phyloP scores from a whole-genome alignment of 2,113 vertebrate genomes.

The Notarius quadriscutis region DNA sequence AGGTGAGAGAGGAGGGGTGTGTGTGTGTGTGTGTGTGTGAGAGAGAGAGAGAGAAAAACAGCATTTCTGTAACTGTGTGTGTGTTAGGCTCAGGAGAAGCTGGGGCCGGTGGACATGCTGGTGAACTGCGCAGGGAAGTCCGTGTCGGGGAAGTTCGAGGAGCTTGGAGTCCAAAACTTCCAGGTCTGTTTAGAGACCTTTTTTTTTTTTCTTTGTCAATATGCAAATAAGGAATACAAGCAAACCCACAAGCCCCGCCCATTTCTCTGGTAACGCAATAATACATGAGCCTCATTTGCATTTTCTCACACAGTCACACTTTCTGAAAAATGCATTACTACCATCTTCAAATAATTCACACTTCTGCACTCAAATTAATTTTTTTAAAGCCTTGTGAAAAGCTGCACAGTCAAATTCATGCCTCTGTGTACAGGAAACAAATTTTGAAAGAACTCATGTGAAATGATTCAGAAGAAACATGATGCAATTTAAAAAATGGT shows the following conservation, averaged over 20 bases:
- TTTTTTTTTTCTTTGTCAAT: neutral
- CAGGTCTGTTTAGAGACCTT: slow-evolving; percentile 68
- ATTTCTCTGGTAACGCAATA: neutral
- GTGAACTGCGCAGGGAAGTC: slow-evolving; percentile 92
- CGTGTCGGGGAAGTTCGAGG: slow-evolving; percentile 89
- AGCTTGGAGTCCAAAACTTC: slow-evolving; percentile 85
- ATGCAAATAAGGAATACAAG: neutral
- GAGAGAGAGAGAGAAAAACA: neutral
- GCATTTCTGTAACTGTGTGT: neutral
- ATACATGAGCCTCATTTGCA: neutral
- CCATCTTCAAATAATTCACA: neutral
- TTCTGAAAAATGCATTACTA: neutral
- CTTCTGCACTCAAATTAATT: neutral
- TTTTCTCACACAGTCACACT: neutral
- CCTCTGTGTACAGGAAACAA: too few relatives aligned
- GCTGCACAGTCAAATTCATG: too few relatives aligned
- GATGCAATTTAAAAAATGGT: too few relatives aligned
- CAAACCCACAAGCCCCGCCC: neutral
- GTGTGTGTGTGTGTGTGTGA: neutral
- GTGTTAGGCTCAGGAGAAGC: slow-evolving; percentile 90
- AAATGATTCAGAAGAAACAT: too few relatives aligned
- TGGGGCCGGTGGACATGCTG: slow-evolving; percentile 97
- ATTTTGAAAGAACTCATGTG: too few relatives aligned
- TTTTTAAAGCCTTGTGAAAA: neutral
- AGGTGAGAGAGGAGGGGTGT: slow-evolving; percentile 71